These are phyloP conservation scores for Rhagoletis pomonella DNA, from an alignment of 1,140 invertebrate species.

Conservation along the genomic window DNA sequence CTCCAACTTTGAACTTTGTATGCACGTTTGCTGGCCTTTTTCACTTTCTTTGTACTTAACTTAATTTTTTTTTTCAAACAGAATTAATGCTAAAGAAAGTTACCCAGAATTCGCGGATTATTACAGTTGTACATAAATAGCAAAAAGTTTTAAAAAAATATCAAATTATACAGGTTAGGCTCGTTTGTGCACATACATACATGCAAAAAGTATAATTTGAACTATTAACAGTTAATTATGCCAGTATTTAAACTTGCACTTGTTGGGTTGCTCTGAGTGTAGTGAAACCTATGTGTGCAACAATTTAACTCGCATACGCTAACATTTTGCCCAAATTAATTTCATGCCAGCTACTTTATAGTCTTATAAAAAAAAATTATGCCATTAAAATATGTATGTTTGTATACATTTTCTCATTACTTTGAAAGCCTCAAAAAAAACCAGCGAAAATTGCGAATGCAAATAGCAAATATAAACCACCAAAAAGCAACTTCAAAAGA, in stretches of 20 bases:
- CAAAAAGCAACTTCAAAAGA: not conserved
- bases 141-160: not conserved
- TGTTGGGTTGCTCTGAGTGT: not conserved
- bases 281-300: not conserved
- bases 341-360: no score
- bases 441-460: not conserved
- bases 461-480: not conserved
- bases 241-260: not conserved
- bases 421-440: not conserved
- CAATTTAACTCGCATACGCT: not conserved
- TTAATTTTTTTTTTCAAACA: no score
- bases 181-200: not conserved
- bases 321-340: no score
- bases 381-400: not conserved
- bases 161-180: not conserved
- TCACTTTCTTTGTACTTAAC: no score
- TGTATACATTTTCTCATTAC: no score
- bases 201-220: no score
- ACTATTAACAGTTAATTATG: slow-evolving; percentile 1
- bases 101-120: not conserved
- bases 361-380: not conserved
- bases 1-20: not conserved
- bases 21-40: no score
- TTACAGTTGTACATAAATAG: not conserved
- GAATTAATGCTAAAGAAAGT: slow-evolving; percentile 20